A percentile compares a stretch with the other conserved stretches of the same genome.
These are phyloP conservation scores for Geopemphigus sp. DNA, from an alignment of 1,140 invertebrate species.

Conservation along the genomic window DNA sequence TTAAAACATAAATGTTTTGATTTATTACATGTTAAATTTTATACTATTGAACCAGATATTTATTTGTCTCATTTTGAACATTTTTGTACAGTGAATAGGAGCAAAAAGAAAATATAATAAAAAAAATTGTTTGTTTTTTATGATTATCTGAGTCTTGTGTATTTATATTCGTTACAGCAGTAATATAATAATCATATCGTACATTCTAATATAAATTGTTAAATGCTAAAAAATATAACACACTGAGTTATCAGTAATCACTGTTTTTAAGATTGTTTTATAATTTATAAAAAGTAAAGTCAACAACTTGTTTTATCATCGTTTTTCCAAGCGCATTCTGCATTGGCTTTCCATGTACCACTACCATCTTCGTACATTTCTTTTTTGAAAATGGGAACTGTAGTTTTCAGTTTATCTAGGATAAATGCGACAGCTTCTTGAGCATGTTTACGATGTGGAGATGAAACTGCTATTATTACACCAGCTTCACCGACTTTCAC, in stretches of 20 bases:
- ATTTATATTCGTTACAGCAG: too few relatives aligned
- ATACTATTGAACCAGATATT: constrained; percentile 39
- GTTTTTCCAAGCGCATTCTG: constrained; percentile 69
- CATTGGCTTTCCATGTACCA: constrained; percentile 71
- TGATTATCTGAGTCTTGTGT: neutral
- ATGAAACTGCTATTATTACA: constrained; percentile 85
- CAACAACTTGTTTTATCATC: neutral
- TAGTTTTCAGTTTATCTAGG: constrained; percentile 82
- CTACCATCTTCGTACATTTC: constrained; percentile 72
- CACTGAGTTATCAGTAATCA: too few relatives aligned
- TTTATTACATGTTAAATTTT: constrained; percentile 46
- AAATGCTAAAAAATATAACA: too few relatives aligned
- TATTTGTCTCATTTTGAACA: constrained; percentile 39
- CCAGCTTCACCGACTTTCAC: constrained; percentile 88
- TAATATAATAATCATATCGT: neutral
- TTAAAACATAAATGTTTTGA: constrained; percentile 34
- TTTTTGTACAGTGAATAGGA: constrained; percentile 28
- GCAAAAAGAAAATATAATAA: too few relatives aligned
- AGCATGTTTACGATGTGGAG: constrained; percentile 79
- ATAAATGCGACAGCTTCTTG: constrained; percentile 78
- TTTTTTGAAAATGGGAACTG: constrained; percentile 96
- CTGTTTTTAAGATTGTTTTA: too few relatives aligned
- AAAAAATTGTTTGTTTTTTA: neutral
- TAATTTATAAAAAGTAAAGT: too few relatives aligned
- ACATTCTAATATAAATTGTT: neutral